Evolutionary conservation across 2,113 vertebrate species (phyloP).

Genomic region (Saccopteryx bilineata): DNA sequence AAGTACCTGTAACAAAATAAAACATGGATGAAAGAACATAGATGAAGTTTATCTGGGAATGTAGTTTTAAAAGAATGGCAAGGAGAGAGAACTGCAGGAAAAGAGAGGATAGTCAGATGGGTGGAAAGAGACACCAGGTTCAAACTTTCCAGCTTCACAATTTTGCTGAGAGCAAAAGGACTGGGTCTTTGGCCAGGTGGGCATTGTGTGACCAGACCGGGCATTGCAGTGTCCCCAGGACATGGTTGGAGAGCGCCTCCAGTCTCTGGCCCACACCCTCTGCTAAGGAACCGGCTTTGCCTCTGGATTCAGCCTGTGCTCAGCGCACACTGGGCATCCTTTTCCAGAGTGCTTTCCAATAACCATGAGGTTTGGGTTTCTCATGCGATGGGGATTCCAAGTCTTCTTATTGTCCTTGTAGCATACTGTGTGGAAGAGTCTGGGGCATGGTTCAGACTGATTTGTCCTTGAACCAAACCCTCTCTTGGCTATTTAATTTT

Average conservation of each 20-base stretch:
- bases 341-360: neutral
- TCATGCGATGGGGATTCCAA: neutral
- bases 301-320: neutral
- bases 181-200: neutral
- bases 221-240: neutral
- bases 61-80: neutral
- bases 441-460: neutral
- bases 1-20: neutral
- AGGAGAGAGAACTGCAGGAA: neutral
- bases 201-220: no score
- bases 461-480: conserved; percentile 1
- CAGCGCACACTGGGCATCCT: fast-evolving
- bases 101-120: fast-evolving
- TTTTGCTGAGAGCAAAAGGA: neutral
- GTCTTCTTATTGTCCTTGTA: neutral
- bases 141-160: neutral
- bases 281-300: neutral
- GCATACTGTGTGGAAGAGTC: neutral
- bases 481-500: neutral
- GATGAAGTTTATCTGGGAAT: neutral
- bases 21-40: neutral
- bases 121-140: fast-evolving
- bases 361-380: neutral
- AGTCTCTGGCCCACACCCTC: fast-evolving
- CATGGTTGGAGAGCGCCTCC: fast-evolving